phyloP scores from a whole-genome alignment of 2,113 vertebrate genomes.

The Hipposideros armiger region DNA sequence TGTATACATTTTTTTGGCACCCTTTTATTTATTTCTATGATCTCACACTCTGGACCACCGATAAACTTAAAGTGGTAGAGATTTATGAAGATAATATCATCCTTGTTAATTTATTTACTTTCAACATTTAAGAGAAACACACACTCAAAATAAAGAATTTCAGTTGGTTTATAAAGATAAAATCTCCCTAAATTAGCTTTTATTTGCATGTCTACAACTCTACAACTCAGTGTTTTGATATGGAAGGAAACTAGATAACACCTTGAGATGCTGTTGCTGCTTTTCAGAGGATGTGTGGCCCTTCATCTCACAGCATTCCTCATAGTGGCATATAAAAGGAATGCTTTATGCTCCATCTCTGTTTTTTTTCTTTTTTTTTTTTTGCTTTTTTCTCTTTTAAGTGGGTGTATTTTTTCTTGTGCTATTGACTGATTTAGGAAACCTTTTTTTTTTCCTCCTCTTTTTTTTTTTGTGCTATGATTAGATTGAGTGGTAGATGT shows the following conservation, averaged over 20 bases:
- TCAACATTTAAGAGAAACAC: neutral
- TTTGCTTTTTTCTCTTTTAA: conserved; percentile 2
- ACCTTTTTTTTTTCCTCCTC: conserved; percentile 1
- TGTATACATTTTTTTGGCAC: too few species aligned
- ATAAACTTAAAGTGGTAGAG: neutral
- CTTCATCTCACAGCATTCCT: neutral
- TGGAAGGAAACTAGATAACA: neutral
- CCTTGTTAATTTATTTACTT: neutral
- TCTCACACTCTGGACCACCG: neutral
- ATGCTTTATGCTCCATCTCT: neutral
- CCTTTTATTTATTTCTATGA: neutral
- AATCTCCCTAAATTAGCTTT: neutral
- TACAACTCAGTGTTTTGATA: neutral
- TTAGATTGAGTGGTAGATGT: conserved; percentile 77
- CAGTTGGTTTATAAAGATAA: neutral
- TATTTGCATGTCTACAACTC: neutral
- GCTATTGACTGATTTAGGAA: conserved; percentile 3
- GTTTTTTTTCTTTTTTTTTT: neutral
- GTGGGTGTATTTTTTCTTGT: neutral
- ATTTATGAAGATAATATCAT: neutral
- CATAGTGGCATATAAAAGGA: neutral
- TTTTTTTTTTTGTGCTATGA: conserved; percentile 54
- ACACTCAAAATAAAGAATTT: neutral
- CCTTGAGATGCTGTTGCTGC: neutral
- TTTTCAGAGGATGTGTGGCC: neutral